Base-by-base conservation (phyloP, 2,797 vertebrate species). In the Strix occidentalis region DNA sequence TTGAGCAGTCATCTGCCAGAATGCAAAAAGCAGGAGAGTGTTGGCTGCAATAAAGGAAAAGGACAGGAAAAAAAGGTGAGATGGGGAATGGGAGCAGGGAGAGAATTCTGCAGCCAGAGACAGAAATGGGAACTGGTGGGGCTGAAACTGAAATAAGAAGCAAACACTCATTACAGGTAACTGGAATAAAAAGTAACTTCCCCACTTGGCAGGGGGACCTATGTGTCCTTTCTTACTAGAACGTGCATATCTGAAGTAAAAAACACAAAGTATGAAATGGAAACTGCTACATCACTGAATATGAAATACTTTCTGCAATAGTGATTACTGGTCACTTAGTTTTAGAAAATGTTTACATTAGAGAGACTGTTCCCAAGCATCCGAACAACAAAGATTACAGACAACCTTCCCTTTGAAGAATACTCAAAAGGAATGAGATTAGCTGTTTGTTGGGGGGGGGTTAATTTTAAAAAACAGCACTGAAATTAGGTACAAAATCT, bases 121-220 rank as follows among this genome's bases (percentile, higher is more conserved):
- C 43, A 58, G 8, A 46, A 88, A 78, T 18, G 24, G 79, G 35
- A 89, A 77, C 9, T 50, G 56, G 39, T 1, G 1, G 16, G 33
- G 26, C 54, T n/a, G 23, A 71, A 25, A 57, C 8, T 54, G 74
- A 80, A 64, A 35, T 33, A 31, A 69, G 31, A 90, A 65, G 64
- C 35, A 84, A 86, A 72, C 19, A 46, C 11, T 70, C 11, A 29
- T 21, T 71, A 56, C 6, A 51, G 11, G 15, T n/a, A 83, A 76
- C 16, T 18, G 14, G 4, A 60, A 11, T 45, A 80, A 90, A 90
- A 64, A 16, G 43, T 31, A 90, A 48, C 10, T 39, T 26, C 6
- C 31, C 51, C 8, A 26, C 16, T 23, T 70, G 26, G 28, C 2
- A 13, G 16, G 6, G 2, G 20, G 2, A 2, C 0, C 6, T 28